Evolutionary conservation across 2,113 vertebrate species (phyloP).

Genomic region (Potamarius usumacintae): DNA sequence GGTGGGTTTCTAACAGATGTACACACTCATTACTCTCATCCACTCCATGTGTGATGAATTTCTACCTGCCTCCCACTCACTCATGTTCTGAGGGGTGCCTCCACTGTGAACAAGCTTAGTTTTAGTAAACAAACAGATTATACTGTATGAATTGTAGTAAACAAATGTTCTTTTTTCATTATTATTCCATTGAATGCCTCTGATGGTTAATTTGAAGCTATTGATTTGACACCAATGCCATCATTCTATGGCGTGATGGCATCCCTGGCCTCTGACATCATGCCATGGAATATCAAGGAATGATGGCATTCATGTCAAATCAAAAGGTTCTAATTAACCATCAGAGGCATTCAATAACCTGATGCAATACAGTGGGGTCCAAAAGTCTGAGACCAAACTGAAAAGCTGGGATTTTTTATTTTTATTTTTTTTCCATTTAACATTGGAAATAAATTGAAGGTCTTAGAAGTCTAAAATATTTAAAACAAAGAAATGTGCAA

Average conservation of each 20-base stretch:
- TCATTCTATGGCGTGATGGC: no score
- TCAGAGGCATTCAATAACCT: neutral
- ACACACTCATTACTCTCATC: constrained; percentile 44
- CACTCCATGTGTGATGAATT: constrained; percentile 33
- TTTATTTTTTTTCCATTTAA: no score
- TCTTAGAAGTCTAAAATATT: no score
- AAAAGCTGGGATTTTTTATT: no score
- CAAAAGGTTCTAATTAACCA: neutral
- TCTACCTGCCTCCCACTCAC: constrained; percentile 19
- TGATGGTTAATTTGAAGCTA: constrained; percentile 2
- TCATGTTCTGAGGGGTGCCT: constrained; percentile 21
- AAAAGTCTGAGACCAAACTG: no score
- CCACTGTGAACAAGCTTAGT: constrained; percentile 10
- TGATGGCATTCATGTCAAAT: constrained; percentile 3
- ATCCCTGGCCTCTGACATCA: neutral
- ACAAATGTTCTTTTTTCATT: constrained; percentile 6
- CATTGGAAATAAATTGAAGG: no score
- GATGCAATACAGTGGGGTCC: neutral
- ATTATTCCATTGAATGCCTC: constrained; percentile 16
- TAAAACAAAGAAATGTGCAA: no score
- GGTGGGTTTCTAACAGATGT: constrained; percentile 46
- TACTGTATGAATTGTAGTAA: constrained; percentile 21
- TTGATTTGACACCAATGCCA: neutral
- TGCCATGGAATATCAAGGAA: neutral
- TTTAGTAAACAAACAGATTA: constrained; percentile 10